These are phyloP conservation scores for Leptoteleia sp. DNA, from an alignment of 1,140 invertebrate genomes.

Conservation along the genomic window DNA sequence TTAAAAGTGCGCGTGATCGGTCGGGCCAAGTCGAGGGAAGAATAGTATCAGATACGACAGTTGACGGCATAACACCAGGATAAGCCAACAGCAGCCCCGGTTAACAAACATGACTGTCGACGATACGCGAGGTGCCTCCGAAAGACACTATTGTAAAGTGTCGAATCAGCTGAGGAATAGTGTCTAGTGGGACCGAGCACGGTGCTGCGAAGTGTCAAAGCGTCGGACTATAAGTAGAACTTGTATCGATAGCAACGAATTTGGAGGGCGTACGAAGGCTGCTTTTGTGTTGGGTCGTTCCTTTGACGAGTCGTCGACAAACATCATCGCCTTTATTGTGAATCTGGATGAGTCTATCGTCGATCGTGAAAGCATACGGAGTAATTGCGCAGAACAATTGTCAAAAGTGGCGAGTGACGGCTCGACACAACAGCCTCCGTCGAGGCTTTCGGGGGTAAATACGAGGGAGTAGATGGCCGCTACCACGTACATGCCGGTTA, in stretches of 20 bases:
- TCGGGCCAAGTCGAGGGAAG: not conserved
- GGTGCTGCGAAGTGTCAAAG: conserved; percentile 10
- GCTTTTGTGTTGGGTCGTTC: not conserved
- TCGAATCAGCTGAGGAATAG: conserved; percentile 23
- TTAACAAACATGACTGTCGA: conserved; percentile 36
- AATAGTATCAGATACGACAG: not conserved
- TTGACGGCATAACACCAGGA: no score
- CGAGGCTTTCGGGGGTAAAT: conserved; percentile 60
- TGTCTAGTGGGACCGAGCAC: conserved; percentile 29
- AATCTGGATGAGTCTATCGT: conserved; percentile 27
- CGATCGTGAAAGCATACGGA: not conserved
- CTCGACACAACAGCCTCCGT: conserved; percentile 49
- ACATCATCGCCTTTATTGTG: not conserved
- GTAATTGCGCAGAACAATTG: conserved; percentile 34
- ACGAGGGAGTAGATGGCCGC: conserved; percentile 85
- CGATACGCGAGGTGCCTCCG: conserved; percentile 26
- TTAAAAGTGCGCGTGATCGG: conserved; percentile 30
- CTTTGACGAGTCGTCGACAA: not conserved
- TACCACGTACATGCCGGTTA: conserved; percentile 92
- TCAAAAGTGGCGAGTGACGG: conserved; percentile 56
- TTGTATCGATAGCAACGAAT: conserved; percentile 1
- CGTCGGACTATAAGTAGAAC: conserved; percentile 14
- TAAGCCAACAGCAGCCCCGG: not conserved
- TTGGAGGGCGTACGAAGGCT: not conserved
- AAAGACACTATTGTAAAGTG: conserved; percentile 26